Evolutionary conservation across 2,888 invertebrate genomes (phyloP), one percentile per base, ranked within the genome.

Genomic region (Dioctria rufipes): DNA sequence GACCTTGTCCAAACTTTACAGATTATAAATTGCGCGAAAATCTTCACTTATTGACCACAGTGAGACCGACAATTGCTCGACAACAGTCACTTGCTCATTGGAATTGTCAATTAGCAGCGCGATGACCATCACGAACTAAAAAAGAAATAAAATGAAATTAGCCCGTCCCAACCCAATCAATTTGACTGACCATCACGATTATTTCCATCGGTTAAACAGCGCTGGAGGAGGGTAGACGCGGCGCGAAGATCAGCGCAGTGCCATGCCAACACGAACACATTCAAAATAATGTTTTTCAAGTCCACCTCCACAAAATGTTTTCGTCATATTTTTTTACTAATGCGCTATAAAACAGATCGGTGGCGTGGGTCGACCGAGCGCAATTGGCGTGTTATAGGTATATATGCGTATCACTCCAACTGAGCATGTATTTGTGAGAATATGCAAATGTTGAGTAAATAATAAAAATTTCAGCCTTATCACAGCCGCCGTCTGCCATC

Each of bases 101-200:
- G 60, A 75, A 75, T 75, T 61, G 61, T 75, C 75, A 75, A 75
- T 75, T 75, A 75, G 75, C 61, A 61, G 61, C 75, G 37, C 75
- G 61, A 75, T 75, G 75, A 61, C 58, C 75, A 75, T 54, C 75
- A 37, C 42, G 37, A 42, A 58, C 8, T n/a, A 71, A 58, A 75
- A 58, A 42, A 75, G 43, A 42, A 46, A 39, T 25, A 61, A 60
- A 60, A 43, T n/a, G 46, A 75, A 60, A 75, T 75, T 75, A 42
- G 75, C 37, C 75, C 60, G 75, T 61, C 75, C 75, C 75, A 75
- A 75, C 75, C 75, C 75, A 75, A 75, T 75, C 75, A 75, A 75
- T 75, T 75, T 75, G 43, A 43, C 43, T 61, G 61, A 54, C 58
- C 61, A 61, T 75, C 60, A 39, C 60, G 58, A 75, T 75, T 25